Conservation (phyloP, 2,797 vertebrate genomes). For the Hyperoplus lanceolatus region DNA sequence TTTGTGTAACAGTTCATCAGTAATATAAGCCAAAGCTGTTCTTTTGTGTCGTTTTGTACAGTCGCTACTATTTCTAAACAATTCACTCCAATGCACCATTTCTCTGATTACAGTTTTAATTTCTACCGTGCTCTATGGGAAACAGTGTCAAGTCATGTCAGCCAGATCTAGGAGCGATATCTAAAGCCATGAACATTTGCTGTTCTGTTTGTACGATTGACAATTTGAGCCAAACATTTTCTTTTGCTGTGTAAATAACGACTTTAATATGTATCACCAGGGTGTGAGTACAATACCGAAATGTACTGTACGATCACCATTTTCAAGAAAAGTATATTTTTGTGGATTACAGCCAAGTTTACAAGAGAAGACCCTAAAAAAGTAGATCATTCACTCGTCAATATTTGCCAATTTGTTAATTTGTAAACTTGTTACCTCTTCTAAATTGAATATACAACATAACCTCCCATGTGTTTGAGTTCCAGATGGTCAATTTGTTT, state of each 20-base stretch:
- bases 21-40: constrained; percentile 99
- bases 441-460: constrained; percentile 91
- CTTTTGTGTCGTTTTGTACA: constrained; percentile 91
- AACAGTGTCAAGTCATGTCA: constrained; percentile 89
- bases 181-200: constrained; percentile 99
- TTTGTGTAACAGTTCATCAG: constrained; percentile 96
- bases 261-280: constrained; percentile 96
- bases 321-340: constrained; percentile 98
- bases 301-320: constrained; percentile 94
- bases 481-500: constrained; percentile 84
- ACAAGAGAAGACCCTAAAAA: constrained; percentile 94
- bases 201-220: constrained; percentile 96
- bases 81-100: constrained; percentile 81
- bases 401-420: constrained; percentile 96
- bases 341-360: constrained; percentile 98
- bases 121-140: constrained; percentile 90
- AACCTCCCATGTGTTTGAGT: constrained; percentile 85
- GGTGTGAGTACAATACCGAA: constrained; percentile 90
- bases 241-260: constrained; percentile 87
- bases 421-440: constrained; percentile 90
- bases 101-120: constrained; percentile 85
- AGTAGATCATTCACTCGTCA: constrained; percentile 97
- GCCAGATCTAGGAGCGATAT: constrained; percentile 93
- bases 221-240: constrained; percentile 97
- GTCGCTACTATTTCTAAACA: constrained; percentile 91